phyloP scores from a whole-genome alignment of 2,113 vertebrate species.

The Lepus americanus region DNA sequence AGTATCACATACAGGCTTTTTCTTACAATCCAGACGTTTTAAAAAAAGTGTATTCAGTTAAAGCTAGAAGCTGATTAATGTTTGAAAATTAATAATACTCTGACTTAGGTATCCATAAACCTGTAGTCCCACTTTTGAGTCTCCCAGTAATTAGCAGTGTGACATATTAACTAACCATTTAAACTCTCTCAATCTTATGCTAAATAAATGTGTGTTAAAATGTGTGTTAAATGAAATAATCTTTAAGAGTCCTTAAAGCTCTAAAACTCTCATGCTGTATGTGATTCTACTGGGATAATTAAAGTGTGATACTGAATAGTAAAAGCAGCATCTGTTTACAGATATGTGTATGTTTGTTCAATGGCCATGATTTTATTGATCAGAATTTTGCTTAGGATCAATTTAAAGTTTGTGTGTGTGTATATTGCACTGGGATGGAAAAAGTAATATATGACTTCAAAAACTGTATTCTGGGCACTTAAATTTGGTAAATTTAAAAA shows the following conservation, averaged over 20 bases:
- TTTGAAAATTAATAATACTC: conserved; percentile 51
- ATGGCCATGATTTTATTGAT: background rate
- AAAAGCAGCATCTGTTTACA: background rate
- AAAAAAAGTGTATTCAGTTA: conserved; percentile 24
- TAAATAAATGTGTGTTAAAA: background rate
- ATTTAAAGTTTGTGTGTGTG: background rate
- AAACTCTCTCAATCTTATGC: conserved; percentile 14
- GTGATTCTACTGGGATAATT: background rate
- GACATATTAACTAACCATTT: conserved; percentile 38
- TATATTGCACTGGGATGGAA: background rate
- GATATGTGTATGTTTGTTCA: background rate
- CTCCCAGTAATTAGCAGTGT: conserved; percentile 15
- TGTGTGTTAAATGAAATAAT: conserved; percentile 46
- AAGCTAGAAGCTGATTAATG: conserved; percentile 12
- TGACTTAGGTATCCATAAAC: background rate
- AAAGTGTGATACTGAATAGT: background rate
- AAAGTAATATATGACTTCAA: conserved; percentile 1
- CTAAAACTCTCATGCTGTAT: background rate
- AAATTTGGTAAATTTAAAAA: background rate
- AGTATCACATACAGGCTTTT: conserved; percentile 34
- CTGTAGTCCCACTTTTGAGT: background rate
- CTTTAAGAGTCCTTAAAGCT: conserved; percentile 2
- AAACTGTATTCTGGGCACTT: conserved; percentile 8
- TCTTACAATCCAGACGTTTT: conserved; percentile 33
- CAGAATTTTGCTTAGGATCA: conserved; percentile 21